These are phyloP conservation scores for Drosophila macrospina DNA, from an alignment of 2,888 invertebrate genomes.

Conservation along the genomic window DNA sequence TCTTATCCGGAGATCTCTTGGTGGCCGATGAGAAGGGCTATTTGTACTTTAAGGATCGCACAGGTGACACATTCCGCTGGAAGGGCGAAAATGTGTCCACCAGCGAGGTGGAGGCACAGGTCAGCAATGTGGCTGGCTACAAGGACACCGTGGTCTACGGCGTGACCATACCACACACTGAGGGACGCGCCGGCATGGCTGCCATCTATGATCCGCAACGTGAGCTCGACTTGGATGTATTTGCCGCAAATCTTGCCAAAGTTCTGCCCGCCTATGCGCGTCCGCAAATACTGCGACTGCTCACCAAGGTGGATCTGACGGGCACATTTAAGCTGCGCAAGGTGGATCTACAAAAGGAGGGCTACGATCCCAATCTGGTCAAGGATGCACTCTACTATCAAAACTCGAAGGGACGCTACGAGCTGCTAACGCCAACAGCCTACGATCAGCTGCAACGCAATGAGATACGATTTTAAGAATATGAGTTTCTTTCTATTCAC, in stretches of 20 bases:
- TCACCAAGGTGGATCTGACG: slow-evolving; percentile 94
- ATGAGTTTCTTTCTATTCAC: not conserved
- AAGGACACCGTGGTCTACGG: slow-evolving; percentile 97
- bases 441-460: slow-evolving; percentile 91
- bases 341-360: slow-evolving; percentile 94
- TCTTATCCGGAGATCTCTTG: slow-evolving; percentile 96
- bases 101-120: slow-evolving; percentile 96
- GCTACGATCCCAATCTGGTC: slow-evolving; percentile 91
- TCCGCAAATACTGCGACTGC: slow-evolving; percentile 94
- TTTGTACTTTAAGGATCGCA: slow-evolving; percentile 97
- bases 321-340: slow-evolving; percentile 99
- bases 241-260: slow-evolving; percentile 88
- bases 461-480: slow-evolving; percentile 89
- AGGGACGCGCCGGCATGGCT: slow-evolving; percentile 98
- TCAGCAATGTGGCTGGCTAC: slow-evolving; percentile 92
- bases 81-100: slow-evolving; percentile 99
- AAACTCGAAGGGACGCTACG: slow-evolving; percentile 89
- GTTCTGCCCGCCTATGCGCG: slow-evolving; percentile 94
- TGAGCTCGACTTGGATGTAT: slow-evolving; percentile 87
- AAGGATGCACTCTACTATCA: slow-evolving; percentile 93
- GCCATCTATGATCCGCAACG: slow-evolving; percentile 92
- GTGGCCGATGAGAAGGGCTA: slow-evolving; percentile 96
- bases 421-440: slow-evolving; percentile 89
- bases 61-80: slow-evolving; percentile 98
- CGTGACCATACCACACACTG: slow-evolving; percentile 92